Conservation (phyloP, 2,888 invertebrate genomes). For the Caenorhabditis sinica region DNA sequence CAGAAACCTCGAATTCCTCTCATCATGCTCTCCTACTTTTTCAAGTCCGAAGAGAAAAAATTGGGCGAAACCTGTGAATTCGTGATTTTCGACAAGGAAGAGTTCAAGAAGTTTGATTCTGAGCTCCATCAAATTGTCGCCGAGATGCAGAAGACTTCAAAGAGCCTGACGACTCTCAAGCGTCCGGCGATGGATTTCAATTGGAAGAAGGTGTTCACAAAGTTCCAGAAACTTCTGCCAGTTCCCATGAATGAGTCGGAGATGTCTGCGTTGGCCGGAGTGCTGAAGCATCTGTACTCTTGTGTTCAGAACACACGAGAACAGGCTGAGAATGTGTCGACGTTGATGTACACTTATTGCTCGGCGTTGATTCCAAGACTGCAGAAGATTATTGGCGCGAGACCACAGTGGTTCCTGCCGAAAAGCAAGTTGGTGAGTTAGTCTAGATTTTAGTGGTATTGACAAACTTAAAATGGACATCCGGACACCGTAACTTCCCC, state of each 20-base stretch:
- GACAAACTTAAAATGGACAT: too few species aligned
- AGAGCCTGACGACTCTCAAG: too few species aligned
- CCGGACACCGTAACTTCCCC: too few species aligned
- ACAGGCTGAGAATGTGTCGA: not conserved
- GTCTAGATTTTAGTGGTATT: not conserved
- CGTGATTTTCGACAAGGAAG: not conserved
- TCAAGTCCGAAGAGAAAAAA: not conserved
- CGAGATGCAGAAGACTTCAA: too few species aligned
- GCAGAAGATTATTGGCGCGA: not conserved
- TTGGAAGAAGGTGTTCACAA: not conserved
- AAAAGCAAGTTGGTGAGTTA: not conserved
- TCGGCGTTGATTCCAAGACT: not conserved
- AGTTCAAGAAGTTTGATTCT: not conserved
- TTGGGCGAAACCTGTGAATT: not conserved
- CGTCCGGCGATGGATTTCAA: not conserved
- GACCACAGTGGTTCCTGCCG: conserved; percentile 8
- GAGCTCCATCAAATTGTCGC: not conserved
- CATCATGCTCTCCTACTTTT: conserved; percentile 4
- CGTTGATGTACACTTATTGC: not conserved
- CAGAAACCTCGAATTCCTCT: not conserved
- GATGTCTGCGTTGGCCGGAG: not conserved
- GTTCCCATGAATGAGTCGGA: not conserved
- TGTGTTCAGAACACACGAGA: not conserved
- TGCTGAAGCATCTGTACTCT: not conserved
- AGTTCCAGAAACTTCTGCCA: not conserved